Conservation (phyloP, 2,888 invertebrate species). For the Orthosia incerta region DNA sequence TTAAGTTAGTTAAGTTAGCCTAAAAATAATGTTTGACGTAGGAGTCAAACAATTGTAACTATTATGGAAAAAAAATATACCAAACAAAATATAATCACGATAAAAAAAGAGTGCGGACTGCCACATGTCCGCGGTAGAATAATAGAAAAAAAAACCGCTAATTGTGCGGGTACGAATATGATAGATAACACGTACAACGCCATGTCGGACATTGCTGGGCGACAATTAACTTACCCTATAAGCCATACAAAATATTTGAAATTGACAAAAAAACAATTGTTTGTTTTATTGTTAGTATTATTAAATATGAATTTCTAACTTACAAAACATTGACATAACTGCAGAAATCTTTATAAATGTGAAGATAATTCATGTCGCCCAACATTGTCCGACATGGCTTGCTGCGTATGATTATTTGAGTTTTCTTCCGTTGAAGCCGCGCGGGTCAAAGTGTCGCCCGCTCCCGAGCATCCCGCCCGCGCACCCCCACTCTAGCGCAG, state of each 20-base stretch:
- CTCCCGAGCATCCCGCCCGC: conserved; percentile 2
- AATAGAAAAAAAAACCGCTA: no score
- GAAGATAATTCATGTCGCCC: conserved; percentile 12
- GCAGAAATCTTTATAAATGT: neutral
- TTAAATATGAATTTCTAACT: neutral
- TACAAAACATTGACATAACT: conserved; percentile 5
- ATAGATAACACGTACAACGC: no score
- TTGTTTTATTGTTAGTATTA: neutral
- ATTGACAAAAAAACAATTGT: neutral
- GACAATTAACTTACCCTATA: conserved; percentile 1
- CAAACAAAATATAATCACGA: no score
- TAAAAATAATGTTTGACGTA: no score
- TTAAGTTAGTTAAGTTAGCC: no score
- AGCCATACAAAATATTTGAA: neutral
- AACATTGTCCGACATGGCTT: neutral
- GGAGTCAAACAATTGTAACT: no score
- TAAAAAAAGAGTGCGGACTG: no score
- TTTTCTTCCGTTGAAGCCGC: conserved; percentile 6
- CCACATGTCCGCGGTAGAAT: no score
- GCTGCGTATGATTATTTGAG: no score
- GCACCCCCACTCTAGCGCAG: conserved; percentile 5
- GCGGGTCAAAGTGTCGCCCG: conserved; percentile 12
- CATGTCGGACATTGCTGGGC: neutral
- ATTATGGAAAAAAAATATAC: no score
- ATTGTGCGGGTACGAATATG: no score